Evolutionary conservation across 2,888 invertebrate species (phyloP).

Genomic region (Drosophila bunnanda): DNA sequence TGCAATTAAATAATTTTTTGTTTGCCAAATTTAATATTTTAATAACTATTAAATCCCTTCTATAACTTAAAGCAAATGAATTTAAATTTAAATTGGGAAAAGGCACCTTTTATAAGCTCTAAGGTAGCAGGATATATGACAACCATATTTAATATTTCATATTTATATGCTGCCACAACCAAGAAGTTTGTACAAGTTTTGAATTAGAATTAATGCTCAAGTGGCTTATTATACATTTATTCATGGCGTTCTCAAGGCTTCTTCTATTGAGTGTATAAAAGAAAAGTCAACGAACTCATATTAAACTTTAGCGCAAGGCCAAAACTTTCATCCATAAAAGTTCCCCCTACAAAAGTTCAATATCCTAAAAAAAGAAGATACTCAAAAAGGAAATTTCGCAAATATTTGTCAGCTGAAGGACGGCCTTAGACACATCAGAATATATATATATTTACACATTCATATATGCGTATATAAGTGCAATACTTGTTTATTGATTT

Average conservation of each 20-base stretch:
- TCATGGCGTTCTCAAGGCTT: too few species aligned
- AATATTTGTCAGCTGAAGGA: constrained; percentile 26
- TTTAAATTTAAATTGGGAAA: neutral
- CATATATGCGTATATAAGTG: constrained; percentile 8
- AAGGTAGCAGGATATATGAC: neutral
- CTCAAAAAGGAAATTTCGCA: constrained; percentile 17
- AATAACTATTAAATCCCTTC: neutral
- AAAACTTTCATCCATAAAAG: constrained; percentile 13
- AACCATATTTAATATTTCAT: neutral
- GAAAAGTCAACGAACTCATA: constrained; percentile 36
- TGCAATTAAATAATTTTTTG: neutral
- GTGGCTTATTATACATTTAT: constrained; percentile 25
- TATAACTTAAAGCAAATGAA: neutral
- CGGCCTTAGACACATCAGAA: neutral
- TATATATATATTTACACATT: neutral
- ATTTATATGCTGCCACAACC: neutral
- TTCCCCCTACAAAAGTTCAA: constrained; percentile 16
- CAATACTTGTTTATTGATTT: constrained; percentile 42
- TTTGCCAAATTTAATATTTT: neutral
- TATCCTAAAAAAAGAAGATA: constrained; percentile 15
- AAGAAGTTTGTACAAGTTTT: constrained; percentile 25
- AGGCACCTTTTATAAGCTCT: neutral
- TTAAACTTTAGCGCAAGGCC: constrained; percentile 16
- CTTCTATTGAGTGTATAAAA: constrained; percentile 2
- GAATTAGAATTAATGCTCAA: constrained; percentile 20